Evolutionary conservation across 2,888 invertebrate species (phyloP), one percentile per base, ranked within the genome.

Genomic region (Melanargia galathea): DNA sequence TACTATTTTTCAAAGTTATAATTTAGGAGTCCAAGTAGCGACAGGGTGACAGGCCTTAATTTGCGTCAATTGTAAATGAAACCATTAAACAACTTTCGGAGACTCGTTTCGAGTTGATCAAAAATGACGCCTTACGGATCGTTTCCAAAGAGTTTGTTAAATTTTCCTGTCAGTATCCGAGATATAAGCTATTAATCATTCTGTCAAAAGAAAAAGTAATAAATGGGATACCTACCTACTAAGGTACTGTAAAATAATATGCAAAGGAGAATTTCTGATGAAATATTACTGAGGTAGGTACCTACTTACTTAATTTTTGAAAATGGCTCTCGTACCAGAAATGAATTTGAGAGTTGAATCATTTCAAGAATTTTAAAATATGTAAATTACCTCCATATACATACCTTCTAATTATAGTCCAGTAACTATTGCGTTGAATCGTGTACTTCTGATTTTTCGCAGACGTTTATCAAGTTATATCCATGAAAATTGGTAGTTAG

Each of bases 171-270:
- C 80, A 74, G 78, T 72, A 67, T 60, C 45, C 45, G 59, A 64
- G 67, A 51, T 56, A 49, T 22, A 43, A 70, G 71, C 67, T 73
- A 85, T 84, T 80, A 78, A 85, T 85, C 76, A 78, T 76, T 65
- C 74, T 76, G 81, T 82, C 77, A 73, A 60, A 59, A 65, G 69
- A 72, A 70, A 64, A 73, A 76, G 74, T 57, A 62, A 62, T 60
- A 63, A 64, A 68, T 60, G 67, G 60, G 55, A 72, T 74, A 40
- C 40, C 40, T 59, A 35, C 48, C 26, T 40, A 38, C 7, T 38
- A 10, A 2, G n/a, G 10, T 35, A 38, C 11, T 38, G 16, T 49
- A 49, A 48, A 49, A 51, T 59, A 51, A 49, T 48, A 49, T 51
- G 38, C 49, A 11, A 51, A 11, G 18, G 26, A 22, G 49, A 59